These are phyloP conservation scores for Maylandia zebra DNA, from an alignment of 2,113 vertebrate species.

Conservation along the genomic window DNA sequence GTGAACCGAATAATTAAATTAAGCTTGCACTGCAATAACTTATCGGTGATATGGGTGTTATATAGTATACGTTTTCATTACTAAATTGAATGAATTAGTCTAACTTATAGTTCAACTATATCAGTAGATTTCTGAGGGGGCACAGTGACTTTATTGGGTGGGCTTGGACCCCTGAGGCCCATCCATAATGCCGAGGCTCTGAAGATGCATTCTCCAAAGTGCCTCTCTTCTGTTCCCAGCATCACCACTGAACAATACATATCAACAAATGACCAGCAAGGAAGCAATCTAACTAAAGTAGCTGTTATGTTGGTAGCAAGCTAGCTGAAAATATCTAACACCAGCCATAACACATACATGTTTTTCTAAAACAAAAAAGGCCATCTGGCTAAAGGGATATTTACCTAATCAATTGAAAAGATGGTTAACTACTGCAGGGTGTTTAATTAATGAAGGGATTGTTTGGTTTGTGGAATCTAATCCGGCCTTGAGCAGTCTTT, in stretches of 20 bases:
- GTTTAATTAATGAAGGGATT: neutral
- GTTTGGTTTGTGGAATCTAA: neutral
- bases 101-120: neutral
- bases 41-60: neutral
- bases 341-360: neutral
- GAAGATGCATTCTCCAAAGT: neutral
- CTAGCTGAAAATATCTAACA: neutral
- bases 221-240: neutral
- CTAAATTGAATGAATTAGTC: neutral
- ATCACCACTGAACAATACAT: neutral
- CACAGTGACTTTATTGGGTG: neutral
- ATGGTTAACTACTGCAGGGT: neutral
- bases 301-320: neutral
- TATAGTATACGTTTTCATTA: neutral
- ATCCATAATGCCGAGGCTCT: rapidly evolving
- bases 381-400: neutral
- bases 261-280: neutral
- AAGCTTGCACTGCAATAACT: neutral
- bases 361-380: neutral
- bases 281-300: neutral
- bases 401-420: neutral
- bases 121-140: neutral
- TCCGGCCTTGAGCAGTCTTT: neutral
- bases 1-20: neutral
- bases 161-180: neutral